phyloP scores from a whole-genome alignment of 2,888 invertebrate genomes.

The Drosophila yooni region DNA sequence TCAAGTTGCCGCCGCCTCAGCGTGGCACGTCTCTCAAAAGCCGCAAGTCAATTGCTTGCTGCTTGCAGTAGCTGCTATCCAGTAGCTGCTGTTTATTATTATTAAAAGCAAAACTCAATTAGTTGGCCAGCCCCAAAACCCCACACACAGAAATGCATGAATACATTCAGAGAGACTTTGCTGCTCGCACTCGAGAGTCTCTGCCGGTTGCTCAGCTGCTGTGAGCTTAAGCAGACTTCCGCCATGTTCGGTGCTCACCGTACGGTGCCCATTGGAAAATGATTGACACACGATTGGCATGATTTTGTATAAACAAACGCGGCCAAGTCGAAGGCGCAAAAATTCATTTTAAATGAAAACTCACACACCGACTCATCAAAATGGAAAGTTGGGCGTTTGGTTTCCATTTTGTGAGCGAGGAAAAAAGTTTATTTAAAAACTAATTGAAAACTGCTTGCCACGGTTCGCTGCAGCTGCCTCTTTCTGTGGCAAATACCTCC shows the following conservation, averaged over 20 bases:
- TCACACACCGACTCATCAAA: slow-evolving; percentile 47
- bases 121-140: slow-evolving; percentile 48
- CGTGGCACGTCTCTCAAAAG: slow-evolving; percentile 36
- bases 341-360: slow-evolving; percentile 48
- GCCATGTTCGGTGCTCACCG: slow-evolving; percentile 58
- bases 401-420: slow-evolving; percentile 42
- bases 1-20: slow-evolving; percentile 41
- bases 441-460: slow-evolving; percentile 74
- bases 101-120: slow-evolving; percentile 78
- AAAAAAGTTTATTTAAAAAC: slow-evolving; percentile 75
- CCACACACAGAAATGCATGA: not conserved
- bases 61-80: slow-evolving; percentile 10
- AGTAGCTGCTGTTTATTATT: slow-evolving; percentile 71
- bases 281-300: slow-evolving; percentile 84
- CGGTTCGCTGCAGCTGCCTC: slow-evolving; percentile 39
- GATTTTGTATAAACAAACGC: slow-evolving; percentile 81
- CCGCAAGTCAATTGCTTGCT: slow-evolving; percentile 49
- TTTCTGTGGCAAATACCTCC: slow-evolving; percentile 21
- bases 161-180: not conserved
- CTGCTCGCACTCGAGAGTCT: slow-evolving; percentile 20
- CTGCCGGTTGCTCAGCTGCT: slow-evolving; percentile 23
- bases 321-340: slow-evolving; percentile 49
- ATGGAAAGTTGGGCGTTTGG: slow-evolving; percentile 70
- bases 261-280: slow-evolving; percentile 67
- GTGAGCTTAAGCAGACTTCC: slow-evolving; percentile 80